Base-by-base conservation (phyloP, 2,113 vertebrate genomes). In the Ochotona curzoniae region DNA sequence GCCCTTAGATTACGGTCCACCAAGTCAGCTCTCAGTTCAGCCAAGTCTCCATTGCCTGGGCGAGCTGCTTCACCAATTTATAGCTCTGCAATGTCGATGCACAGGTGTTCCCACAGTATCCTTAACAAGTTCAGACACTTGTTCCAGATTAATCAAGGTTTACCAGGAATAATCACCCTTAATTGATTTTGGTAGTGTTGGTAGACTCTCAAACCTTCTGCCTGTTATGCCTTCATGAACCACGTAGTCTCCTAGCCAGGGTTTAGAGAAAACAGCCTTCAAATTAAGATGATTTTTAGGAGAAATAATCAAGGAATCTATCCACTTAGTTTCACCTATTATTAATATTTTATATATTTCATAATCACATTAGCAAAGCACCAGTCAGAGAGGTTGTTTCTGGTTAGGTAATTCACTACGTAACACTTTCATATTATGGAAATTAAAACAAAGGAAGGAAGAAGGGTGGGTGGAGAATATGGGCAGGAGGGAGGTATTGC, bases 141-240 rank as follows among this genome's bases (percentile, higher is more conserved):
- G 30, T 3, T 64, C 38, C 38, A 61, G 54, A 20, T 25, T 8
- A 66, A 26, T 35, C 47, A 75, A 93, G 30, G 61, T 67, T 92
- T 87, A 83, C 30, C 86, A 83, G 64, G 57, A 18, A 92, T 28
- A 82, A 84, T 89, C 51, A 67, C 64, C 32, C n/a, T 32, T 47
- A 11, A 67, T 28, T 30, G 47, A 61, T 57, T 78, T 14, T 66
- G 18, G 11, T 28, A 1, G 6, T 47, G 28, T 81, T 63, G 63
- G 47, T 23, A 67, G 49, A 73, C 21, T 67, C 10, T 76, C 84
- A 87, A 51, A 82, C 23, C 47, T n/a, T 57, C 70, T 32, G 66
- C 44, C 32, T 49, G 21, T 49, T 28, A 32, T 60, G 4, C 30
- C n/a, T n/a, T n/a, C n/a, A n/a, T n/a, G n/a, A n/a, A n/a, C n/a